Percentiles rank a stretch among this genome's conserved stretches.
Conservation (phyloP, 2,888 invertebrate genomes). For the Schizaphis graminum region DNA sequence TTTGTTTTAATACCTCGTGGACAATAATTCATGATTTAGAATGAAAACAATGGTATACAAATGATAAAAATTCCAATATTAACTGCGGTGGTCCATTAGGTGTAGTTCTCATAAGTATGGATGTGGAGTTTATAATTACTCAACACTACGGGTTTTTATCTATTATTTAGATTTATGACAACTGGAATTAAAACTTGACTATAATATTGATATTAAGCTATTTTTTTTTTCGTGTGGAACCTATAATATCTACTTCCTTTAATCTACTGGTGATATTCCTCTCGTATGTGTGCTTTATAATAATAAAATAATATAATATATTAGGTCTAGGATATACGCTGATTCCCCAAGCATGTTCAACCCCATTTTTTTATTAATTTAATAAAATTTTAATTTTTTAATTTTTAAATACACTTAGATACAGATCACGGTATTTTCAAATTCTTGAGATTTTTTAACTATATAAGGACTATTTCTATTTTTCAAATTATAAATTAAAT, state of each 20-base stretch:
- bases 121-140: not conserved
- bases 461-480: too few species aligned
- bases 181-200: too few species aligned
- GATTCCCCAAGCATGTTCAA: too few species aligned
- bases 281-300: not conserved
- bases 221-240: not conserved
- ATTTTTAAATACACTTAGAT: too few species aligned
- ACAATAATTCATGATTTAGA: not conserved
- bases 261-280: not conserved
- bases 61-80: not conserved
- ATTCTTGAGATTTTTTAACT: too few species aligned
- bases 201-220: not conserved
- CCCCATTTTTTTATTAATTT: too few species aligned
- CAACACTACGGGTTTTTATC: not conserved
- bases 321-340: not conserved
- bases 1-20: not conserved
- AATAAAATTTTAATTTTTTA: too few species aligned
- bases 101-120: not conserved
- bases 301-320: not conserved
- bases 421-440: too few species aligned
- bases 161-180: not conserved
- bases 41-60: not conserved
- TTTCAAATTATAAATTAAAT: too few species aligned
- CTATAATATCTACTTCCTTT: not conserved
- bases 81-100: not conserved